These are phyloP conservation scores for Pangasius krempfi DNA, from an alignment of 2,797 vertebrate species.

Conservation along the genomic window DNA sequence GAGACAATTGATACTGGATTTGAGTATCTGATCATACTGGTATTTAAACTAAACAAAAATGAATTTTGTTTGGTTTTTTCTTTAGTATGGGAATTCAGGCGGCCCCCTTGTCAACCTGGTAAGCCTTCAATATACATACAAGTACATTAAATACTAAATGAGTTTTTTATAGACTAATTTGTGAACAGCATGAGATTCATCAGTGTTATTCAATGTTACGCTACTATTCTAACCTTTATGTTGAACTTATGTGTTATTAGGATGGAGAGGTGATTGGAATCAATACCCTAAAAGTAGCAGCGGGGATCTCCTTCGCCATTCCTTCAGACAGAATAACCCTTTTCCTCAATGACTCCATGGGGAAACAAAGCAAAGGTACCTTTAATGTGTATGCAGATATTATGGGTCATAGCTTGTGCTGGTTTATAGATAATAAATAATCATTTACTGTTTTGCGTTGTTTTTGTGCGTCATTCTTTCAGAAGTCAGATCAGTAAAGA, in stretches of 20 bases:
- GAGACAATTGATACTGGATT: conserved; percentile 61
- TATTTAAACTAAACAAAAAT: neutral
- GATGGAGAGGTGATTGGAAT: conserved; percentile 96
- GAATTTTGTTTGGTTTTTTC: conserved; percentile 47
- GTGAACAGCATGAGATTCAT: neutral
- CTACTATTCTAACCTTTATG: neutral
- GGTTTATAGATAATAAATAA: conserved; percentile 1
- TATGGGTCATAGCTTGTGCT: neutral
- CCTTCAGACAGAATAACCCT: conserved; percentile 89
- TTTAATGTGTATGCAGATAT: neutral
- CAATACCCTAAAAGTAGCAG: conserved; percentile 93
- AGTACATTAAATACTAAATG: neutral
- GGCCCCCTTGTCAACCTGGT: conserved; percentile 95
- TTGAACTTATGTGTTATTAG: conserved; percentile 64
- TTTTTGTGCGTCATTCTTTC: conserved; percentile 46
- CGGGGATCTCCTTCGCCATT: conserved; percentile 95
- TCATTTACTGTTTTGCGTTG: neutral
- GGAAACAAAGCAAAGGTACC: conserved; percentile 84
- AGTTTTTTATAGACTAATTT: neutral
- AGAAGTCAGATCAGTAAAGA: conserved; percentile 80
- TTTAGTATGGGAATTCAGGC: conserved; percentile 93
- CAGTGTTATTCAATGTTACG: neutral
- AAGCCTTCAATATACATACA: conserved; percentile 58
- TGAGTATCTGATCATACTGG: neutral
- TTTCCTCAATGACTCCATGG: conserved; percentile 86